phyloP scores from a whole-genome alignment of 2,113 vertebrate genomes.

The Acrocephalus arundinaceus region DNA sequence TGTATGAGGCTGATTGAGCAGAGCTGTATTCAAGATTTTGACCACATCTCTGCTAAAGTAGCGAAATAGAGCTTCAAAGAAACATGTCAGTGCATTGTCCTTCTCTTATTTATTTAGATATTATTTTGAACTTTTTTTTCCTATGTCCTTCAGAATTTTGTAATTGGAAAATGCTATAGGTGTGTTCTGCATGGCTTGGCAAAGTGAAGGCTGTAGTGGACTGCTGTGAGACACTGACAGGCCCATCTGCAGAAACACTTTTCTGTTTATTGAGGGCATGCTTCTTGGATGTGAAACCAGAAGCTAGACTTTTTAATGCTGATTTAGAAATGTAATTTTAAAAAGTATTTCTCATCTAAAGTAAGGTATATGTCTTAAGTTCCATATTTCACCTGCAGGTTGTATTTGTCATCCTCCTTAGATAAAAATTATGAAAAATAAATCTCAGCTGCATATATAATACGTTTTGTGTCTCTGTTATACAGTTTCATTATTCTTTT shows the following conservation, averaged over 20 bases:
- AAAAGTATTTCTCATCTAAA: background rate
- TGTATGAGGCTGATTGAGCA: background rate
- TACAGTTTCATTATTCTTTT: background rate
- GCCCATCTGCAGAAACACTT: background rate
- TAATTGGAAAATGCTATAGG: background rate
- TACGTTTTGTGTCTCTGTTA: background rate
- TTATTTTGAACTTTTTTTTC: background rate
- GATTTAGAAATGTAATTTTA: background rate
- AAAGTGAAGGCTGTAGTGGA: background rate
- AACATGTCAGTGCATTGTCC: background rate
- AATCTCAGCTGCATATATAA: background rate
- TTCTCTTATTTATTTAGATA: background rate
- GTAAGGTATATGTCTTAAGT: background rate
- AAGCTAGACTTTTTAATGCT: background rate
- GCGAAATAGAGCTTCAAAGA: background rate
- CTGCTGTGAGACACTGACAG: background rate
- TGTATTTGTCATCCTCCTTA: background rate
- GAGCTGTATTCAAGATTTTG: background rate
- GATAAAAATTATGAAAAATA: background rate
- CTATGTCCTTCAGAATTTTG: background rate
- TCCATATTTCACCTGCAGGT: background rate
- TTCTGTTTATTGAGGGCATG: background rate
- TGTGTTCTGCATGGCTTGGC: background rate
- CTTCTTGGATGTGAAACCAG: background rate
- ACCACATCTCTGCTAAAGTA: background rate